phyloP scores from a whole-genome alignment of 2,888 invertebrate genomes.

The Eristalinus aeneus region DNA sequence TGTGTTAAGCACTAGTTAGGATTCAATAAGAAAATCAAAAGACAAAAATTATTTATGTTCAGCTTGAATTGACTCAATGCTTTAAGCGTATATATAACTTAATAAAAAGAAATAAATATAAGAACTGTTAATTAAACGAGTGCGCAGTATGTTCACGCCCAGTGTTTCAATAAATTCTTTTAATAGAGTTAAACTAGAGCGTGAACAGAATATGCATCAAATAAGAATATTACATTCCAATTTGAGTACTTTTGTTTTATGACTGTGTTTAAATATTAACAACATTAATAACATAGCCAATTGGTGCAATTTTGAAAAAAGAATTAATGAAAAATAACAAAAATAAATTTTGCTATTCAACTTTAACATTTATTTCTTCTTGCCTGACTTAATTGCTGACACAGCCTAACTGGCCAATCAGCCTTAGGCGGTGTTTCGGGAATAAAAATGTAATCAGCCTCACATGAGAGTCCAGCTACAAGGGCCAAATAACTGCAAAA shows the following conservation, averaged over 20 bases:
- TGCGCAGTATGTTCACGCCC: constrained; percentile 27
- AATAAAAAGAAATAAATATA: constrained; percentile 63
- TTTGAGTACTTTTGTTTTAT: constrained; percentile 35
- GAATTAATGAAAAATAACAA: constrained; percentile 43
- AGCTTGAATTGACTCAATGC: constrained; percentile 21
- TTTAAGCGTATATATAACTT: constrained; percentile 28
- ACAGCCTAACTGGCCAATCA: constrained; percentile 89
- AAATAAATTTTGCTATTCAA: constrained; percentile 28
- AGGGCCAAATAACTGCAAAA: constrained; percentile 90
- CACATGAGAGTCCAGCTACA: constrained; percentile 90
- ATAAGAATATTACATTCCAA: constrained; percentile 49
- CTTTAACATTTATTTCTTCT: constrained; percentile 74
- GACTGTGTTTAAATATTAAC: constrained; percentile 32
- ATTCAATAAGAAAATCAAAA: background rate
- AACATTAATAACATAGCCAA: constrained; percentile 51
- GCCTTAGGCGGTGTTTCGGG: constrained; percentile 91
- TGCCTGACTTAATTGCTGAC: constrained; percentile 88
- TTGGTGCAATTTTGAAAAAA: constrained; percentile 60
- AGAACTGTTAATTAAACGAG: constrained; percentile 55
- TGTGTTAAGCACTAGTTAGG: background rate
- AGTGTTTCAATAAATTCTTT: background rate
- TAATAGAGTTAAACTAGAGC: constrained; percentile 1
- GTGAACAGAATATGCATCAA: constrained; percentile 25
- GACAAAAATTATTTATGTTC: background rate
- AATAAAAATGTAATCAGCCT: constrained; percentile 94